A percentile compares a stretch with the other conserved stretches of the same genome.
Evolutionary conservation across 1,140 invertebrate genomes (phyloP).

Genomic region (Belonocnema kinseyi): DNA sequence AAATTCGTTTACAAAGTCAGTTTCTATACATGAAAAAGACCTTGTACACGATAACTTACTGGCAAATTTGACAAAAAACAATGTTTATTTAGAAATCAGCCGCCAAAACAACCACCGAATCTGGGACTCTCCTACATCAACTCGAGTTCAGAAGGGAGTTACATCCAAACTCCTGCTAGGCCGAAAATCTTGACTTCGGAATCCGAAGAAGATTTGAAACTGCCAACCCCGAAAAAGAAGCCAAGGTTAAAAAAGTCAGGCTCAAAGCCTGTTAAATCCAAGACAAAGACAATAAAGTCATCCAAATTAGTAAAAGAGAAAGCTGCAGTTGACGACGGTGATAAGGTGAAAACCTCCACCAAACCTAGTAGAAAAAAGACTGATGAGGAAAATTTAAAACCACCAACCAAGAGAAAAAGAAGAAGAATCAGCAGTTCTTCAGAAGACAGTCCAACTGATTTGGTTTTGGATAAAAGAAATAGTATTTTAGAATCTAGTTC

Average conservation of each 20-base stretch:
- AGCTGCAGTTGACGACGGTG: background rate
- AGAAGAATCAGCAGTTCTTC: background rate
- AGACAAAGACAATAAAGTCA: slow-evolving; percentile 34
- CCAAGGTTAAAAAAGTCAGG: background rate
- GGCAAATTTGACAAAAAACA: too few relatives aligned
- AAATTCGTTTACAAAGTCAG: too few relatives aligned
- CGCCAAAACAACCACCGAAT: background rate
- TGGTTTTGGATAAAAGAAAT: background rate
- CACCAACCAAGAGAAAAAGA: background rate
- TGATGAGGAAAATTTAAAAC: background rate
- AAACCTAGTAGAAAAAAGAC: background rate
- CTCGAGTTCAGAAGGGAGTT: background rate
- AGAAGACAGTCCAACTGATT: background rate
- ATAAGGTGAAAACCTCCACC: background rate
- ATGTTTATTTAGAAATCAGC: background rate
- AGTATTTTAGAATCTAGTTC: too few relatives aligned
- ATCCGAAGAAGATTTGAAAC: background rate
- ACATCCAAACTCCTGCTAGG: background rate
- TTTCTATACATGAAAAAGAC: too few relatives aligned
- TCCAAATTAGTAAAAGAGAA: slow-evolving; percentile 25
- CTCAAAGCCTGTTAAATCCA: slow-evolving; percentile 6
- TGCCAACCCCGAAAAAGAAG: too few relatives aligned
- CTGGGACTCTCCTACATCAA: background rate
- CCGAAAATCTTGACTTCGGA: background rate
- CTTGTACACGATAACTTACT: too few relatives aligned